Base-by-base conservation (phyloP, 2,888 invertebrate species). In the Stratiomys singularior region DNA sequence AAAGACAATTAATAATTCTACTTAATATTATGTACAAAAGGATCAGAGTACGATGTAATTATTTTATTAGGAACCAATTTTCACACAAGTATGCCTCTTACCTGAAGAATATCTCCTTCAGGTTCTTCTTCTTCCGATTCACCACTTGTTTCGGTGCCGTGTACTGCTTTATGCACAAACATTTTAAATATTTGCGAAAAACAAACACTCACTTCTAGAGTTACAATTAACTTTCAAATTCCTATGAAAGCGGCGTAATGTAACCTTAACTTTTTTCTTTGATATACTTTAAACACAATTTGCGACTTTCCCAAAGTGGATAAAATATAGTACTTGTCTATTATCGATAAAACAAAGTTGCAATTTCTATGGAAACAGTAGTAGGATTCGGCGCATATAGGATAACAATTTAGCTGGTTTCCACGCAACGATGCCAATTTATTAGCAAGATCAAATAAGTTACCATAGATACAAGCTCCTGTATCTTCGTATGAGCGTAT, bases 101-200 rank as follows among this genome's bases (percentile, higher is more conserved):
- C 84, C 87, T 87, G 87, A 79, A 87, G 81, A 80, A 87, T 82
- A 81, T 87, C 86, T 72, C 85, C 86, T 80, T 85, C 85, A 28
- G 77, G 64, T 86, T 90, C 90, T 84, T 90, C 90, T 82, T 90
- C 90, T 79, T 90, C 90, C 69, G 90, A 90, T 64, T 90, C 90
- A 76, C 89, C 90, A 80, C 88, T 90, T 67, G 90, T 88, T n/a
- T 89, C 89, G 15, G 80, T 83, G 56, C 82, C 83, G 60, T 88
- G 88, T 80, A 87, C 87, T 63, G 89, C 88, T 76, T 90, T 90
- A 82, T 88, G 88, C 78, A 91, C 90, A 83, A 91, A 91, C 91
- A 91, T 91, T 82, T 84, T 83, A 44, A 37, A 5, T 37, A 37
- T 37, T 37, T 37, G 9, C 5, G 37, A 3, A 9, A 37, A 37